Conservation (phyloP, 2,113 vertebrate genomes). For the Hippocampus barbouri region DNA sequence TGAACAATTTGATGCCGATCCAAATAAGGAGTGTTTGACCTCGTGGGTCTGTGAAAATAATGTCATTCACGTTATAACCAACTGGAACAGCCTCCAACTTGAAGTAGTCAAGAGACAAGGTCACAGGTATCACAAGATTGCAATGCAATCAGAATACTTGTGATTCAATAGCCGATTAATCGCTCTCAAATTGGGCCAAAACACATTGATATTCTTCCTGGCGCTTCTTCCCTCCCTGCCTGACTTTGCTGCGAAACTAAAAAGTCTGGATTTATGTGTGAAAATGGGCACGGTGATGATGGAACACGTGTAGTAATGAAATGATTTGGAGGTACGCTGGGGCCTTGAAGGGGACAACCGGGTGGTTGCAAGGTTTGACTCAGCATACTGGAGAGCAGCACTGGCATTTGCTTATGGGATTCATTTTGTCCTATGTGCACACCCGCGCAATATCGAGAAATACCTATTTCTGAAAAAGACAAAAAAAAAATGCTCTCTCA, state of each 20-base stretch:
- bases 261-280: constrained; percentile 16
- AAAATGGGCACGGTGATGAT: constrained; percentile 5
- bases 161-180: constrained; percentile 56
- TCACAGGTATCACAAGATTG: constrained; percentile 21
- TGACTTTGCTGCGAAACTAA: constrained; percentile 16
- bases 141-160: constrained; percentile 45
- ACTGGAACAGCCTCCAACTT: constrained; percentile 24
- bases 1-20: no score
- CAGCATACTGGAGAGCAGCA: constrained; percentile 15
- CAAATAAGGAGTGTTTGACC: background rate
- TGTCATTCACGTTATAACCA: background rate
- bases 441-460: background rate
- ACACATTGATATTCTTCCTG: constrained; percentile 57
- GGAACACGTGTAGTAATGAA: constrained; percentile 22
- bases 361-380: constrained; percentile 11
- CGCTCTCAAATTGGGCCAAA: constrained; percentile 63
- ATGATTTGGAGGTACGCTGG: constrained; percentile 26
- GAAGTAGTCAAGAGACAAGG: constrained; percentile 14
- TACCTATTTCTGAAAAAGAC: background rate
- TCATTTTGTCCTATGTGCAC: constrained; percentile 17
- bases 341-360: constrained; percentile 16
- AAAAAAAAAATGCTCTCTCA: background rate
- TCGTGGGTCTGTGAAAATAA: background rate
- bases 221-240: constrained; percentile 6
- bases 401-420: constrained; percentile 14